Evolutionary conservation across 2,797 vertebrate species (phyloP).

Genomic region (Microhierax caerulescens): DNA sequence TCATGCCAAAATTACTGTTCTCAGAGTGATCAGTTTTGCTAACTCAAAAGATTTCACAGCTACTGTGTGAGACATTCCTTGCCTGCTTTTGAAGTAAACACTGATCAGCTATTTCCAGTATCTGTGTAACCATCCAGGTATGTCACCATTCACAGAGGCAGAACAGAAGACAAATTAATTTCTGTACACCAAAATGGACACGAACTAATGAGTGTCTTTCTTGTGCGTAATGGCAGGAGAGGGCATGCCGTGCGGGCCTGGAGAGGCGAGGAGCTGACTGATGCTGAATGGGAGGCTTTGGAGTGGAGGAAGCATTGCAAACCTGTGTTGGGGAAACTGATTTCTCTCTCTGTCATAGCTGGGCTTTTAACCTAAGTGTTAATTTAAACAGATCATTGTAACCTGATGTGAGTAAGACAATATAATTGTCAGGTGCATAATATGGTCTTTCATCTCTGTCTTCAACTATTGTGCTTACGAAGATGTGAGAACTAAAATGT

Average conservation of each 20-base stretch:
- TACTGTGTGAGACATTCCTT: background rate
- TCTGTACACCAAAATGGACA: background rate
- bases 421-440: background rate
- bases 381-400: background rate
- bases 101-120: background rate
- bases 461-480: background rate
- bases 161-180: background rate
- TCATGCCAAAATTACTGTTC: background rate
- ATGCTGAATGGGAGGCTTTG: background rate
- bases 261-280: background rate
- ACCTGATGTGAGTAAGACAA: background rate
- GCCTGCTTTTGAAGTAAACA: background rate
- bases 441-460: background rate
- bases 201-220: background rate
- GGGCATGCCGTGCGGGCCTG: fast-evolving
- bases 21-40: background rate
- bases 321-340: background rate
- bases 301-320: background rate
- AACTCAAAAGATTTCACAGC: background rate
- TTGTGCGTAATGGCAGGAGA: fast-evolving
- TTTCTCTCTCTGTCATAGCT: background rate
- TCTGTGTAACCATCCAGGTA: background rate
- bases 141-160: background rate
- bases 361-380: background rate
- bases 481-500: background rate